Base-by-base conservation (phyloP, 2,113 vertebrate species). In the Sapayoa aenigma region DNA sequence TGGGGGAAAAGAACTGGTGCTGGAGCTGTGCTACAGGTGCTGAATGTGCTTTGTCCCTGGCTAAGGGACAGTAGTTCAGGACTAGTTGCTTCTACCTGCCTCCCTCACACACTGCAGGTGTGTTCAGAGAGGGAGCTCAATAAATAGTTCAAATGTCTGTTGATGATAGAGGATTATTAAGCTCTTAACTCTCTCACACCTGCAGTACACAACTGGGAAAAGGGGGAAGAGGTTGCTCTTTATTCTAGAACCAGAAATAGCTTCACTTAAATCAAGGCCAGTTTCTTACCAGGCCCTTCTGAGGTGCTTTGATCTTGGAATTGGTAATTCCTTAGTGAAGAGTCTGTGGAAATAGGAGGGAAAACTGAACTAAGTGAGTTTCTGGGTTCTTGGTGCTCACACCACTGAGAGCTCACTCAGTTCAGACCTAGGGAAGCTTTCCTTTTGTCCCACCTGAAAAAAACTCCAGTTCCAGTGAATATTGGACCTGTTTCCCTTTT, bases 391-490 rank as follows among this genome's bases (percentile, higher is more conserved):
- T 60, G 35, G 28, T 73, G 53, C 15, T 73, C 35, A 49, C 5
- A 10, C 20, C 30, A 17, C 39, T 7, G 9, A 69, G 50, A 37
- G 2, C 19, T 30, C 4, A 2, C 42, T 44, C 65, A 73, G 4
- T 58, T 66, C 66, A 35, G 23, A 73, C 23, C 13, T 50, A 24
- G n/a, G 9, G 12, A 85, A 73, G n/a, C 12, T 89, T 71, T 66
- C 4, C 8, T 90, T 68, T 31, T 41, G 21, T 68, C 16, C 8
- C 4, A 6, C 23, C 66, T 14, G 6, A 49, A 46, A 84, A 44
- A 6, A 1, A 9, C 10, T 27, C 6, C 2, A 12, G 6, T 65
- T 79, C 44, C 44, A 59, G 2, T 31, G 50, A 56, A 1, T n/a
- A 14, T 69, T 31, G 74, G 50, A 20, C 22, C 9, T 39, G 2